These are phyloP conservation scores for Tichodroma muraria DNA, from an alignment of 2,113 vertebrate species.

Conservation along the genomic window DNA sequence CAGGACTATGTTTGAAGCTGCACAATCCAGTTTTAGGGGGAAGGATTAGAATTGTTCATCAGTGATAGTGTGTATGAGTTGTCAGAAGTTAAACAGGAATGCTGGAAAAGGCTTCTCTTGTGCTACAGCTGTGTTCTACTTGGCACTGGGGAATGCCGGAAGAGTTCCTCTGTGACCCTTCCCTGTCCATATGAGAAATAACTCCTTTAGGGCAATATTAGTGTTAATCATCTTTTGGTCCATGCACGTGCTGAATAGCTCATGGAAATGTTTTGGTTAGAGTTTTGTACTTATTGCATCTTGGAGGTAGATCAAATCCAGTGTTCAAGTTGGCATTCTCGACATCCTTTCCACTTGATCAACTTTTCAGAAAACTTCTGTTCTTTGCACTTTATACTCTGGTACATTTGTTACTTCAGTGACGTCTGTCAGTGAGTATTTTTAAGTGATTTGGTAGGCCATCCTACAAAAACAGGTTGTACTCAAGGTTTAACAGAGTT, in stretches of 20 bases:
- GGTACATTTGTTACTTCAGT: neutral
- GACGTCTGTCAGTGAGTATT: neutral
- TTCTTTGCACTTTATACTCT: neutral
- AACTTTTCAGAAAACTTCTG: neutral
- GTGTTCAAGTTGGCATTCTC: neutral
- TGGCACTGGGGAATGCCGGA: neutral
- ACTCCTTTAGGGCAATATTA: neutral
- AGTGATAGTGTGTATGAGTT: accelerated
- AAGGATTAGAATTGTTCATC: neutral
- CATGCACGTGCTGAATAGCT: accelerated
- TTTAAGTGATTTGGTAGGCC: neutral
- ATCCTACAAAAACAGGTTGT: neutral
- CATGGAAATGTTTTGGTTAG: neutral
- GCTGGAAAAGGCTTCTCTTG: neutral
- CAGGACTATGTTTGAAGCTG: neutral
- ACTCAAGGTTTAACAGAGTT: neutral
- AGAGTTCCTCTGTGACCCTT: neutral
- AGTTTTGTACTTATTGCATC: neutral
- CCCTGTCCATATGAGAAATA: neutral
- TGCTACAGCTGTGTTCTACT: neutral
- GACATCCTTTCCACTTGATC: neutral
- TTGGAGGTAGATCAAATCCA: neutral
- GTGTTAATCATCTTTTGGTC: neutral
- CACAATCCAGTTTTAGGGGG: neutral
- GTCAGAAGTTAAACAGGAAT: neutral